Conservation (phyloP, 2,113 vertebrate genomes). For the Melanerpes aurifrons region DNA sequence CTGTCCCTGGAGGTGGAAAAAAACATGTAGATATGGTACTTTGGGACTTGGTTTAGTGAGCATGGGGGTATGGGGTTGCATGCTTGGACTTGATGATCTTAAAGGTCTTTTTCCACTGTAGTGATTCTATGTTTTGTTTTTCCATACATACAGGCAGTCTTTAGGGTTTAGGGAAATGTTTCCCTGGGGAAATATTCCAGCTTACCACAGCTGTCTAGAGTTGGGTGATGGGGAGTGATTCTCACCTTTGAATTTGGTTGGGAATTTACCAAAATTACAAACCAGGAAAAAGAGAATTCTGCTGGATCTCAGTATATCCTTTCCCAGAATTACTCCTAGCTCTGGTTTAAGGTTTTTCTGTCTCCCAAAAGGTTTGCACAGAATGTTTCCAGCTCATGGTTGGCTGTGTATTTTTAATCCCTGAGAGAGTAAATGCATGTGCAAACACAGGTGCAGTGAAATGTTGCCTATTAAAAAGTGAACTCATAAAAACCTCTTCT, state of each 20-base stretch:
- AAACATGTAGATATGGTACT: too few species aligned
- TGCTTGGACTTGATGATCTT: too few species aligned
- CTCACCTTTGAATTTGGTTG: neutral
- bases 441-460: conserved; percentile 11
- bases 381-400: neutral
- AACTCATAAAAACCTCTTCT: conserved; percentile 45
- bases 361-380: neutral
- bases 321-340: neutral
- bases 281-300: neutral
- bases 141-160: neutral
- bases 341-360: neutral
- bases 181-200: neutral
- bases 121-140: neutral
- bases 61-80: too few species aligned
- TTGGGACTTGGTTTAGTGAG: too few species aligned
- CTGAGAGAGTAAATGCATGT: neutral
- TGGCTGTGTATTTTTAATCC: neutral
- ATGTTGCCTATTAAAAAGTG: conserved; percentile 45
- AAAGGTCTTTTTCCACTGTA: too few species aligned
- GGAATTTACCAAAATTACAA: neutral
- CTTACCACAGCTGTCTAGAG: neutral
- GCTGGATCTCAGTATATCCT: neutral
- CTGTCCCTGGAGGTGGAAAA: too few species aligned
- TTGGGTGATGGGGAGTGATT: neutral
- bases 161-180: neutral